These are phyloP conservation scores for Scaptomyza flava DNA, from an alignment of 2,888 invertebrate genomes.

Conservation along the genomic window DNA sequence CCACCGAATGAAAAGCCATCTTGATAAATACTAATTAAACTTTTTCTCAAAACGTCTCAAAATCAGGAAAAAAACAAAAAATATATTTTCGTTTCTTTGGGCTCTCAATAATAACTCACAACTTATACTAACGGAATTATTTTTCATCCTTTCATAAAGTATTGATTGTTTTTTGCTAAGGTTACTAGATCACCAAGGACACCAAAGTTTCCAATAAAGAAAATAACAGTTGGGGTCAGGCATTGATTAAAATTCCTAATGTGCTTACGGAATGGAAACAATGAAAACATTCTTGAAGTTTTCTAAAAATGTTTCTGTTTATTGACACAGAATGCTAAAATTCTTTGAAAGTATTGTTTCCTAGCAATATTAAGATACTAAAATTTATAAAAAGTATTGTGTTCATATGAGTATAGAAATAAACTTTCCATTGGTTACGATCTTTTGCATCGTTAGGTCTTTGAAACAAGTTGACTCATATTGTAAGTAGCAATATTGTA, in stretches of 20 bases:
- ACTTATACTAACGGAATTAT: constrained; percentile 26
- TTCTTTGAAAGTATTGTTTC: too few relatives aligned
- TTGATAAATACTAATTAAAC: neutral
- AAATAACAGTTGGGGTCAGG: constrained; percentile 1
- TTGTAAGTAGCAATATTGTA: constrained; percentile 21
- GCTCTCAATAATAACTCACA: constrained; percentile 28
- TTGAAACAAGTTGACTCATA: constrained; percentile 2
- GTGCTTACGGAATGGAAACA: too few relatives aligned
- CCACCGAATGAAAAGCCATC: constrained; percentile 85
- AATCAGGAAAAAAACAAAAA: neutral
- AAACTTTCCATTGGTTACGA: neutral
- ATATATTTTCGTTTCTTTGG: neutral
- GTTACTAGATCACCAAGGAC: constrained; percentile 53
- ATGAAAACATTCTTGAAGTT: too few relatives aligned
- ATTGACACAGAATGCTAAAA: too few relatives aligned
- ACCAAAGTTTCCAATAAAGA: neutral
- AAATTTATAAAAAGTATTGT: too few relatives aligned
- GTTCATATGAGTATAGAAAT: too few relatives aligned
- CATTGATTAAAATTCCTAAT: neutral
- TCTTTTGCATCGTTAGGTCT: neutral
- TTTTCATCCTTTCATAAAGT: too few relatives aligned
- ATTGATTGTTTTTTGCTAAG: constrained; percentile 28
- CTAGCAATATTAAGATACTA: too few relatives aligned
- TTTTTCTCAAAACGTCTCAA: constrained; percentile 2
- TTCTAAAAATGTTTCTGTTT: too few relatives aligned